Base-by-base conservation (phyloP, 2,797 vertebrate genomes). In the Poecile montanus region DNA sequence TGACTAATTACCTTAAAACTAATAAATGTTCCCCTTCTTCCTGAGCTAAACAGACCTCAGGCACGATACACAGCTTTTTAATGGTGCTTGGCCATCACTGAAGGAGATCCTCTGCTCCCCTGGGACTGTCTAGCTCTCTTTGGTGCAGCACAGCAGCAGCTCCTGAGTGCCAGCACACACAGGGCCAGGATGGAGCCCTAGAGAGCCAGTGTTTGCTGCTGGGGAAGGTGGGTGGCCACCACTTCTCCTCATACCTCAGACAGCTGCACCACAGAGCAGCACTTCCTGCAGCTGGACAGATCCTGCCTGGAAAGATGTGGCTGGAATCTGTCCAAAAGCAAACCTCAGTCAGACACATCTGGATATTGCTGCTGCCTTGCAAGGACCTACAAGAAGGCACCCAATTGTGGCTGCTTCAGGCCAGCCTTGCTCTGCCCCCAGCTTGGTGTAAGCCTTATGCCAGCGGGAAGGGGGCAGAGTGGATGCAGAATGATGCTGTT, bases 171-270 rank as follows among this genome's bases (percentile, higher is more conserved):
- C 45, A 48, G 34, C 53, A 88, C n/a, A n/a, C 10, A 7, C 63
- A 38, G 47, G 44, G n/a, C 20, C 0, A 0, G 44, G 25, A 68
- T 0, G 6, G 53, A 51, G 26, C 57, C 34, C 38, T 10, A 40
- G 14, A 34, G 16, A 48, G 5, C 29, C 11, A 0, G 0, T 3
- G 4, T 36, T 47, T 71, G 42, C 42, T 72, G 21, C 58, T 61
- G 45, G 44, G 13, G 8, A 79, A 85, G 75, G 7, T 30, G 26
- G 11, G 27, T 38, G 32, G 23, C n/a, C 82, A 42, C 11, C 4
- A 0, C 42, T 75, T 53, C 34, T 65, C 42, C n/a, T 73, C 32
- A 8, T 8, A 38, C 44, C 14, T 91, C 11, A 36, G 44, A 38
- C 20, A 92, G 53, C 27, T 32, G 47, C 48, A 54, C 9, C 61